Evolutionary conservation across 2,113 vertebrate species (phyloP).

Genomic region (Crotalus horridus): DNA sequence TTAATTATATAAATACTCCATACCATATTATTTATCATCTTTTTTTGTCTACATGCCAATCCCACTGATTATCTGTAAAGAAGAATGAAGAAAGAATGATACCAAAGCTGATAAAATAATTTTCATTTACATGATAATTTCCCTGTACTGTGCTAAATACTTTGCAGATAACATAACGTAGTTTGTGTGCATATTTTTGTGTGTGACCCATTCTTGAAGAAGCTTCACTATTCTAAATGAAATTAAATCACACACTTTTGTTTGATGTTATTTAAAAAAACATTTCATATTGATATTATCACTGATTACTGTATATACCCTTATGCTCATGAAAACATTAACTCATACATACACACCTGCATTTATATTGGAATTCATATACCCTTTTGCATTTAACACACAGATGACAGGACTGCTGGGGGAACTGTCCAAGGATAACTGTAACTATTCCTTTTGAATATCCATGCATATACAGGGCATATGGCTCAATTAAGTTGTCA

Average conservation of each 20-base stretch:
- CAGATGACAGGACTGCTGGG: slow-evolving; percentile 18
- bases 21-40: slow-evolving; percentile 51
- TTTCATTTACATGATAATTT: slow-evolving; percentile 57
- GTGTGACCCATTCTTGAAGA: slow-evolving; percentile 50
- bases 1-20: slow-evolving; percentile 54
- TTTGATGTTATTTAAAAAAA: slow-evolving; percentile 52
- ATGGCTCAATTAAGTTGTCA: slow-evolving; percentile 40
- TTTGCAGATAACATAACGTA: slow-evolving; percentile 31
- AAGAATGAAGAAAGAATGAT: slow-evolving; percentile 34
- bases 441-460: background rate
- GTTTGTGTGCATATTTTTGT: background rate
- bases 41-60: slow-evolving; percentile 30
- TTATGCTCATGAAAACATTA: background rate
- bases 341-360: background rate
- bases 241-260: slow-evolving; percentile 62
- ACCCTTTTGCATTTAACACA: slow-evolving; percentile 32
- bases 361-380: slow-evolving; percentile 10
- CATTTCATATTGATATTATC: slow-evolving; percentile 51
- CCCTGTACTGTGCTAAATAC: slow-evolving; percentile 57
- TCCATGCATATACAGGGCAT: slow-evolving; percentile 5
- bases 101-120: slow-evolving; percentile 54
- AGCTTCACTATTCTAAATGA: slow-evolving; percentile 64
- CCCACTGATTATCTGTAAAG: slow-evolving; percentile 55
- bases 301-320: slow-evolving; percentile 14
- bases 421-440: background rate